A percentile compares a stretch with the other conserved stretches of the same genome.
Evolutionary conservation across 2,797 vertebrate genomes (phyloP).

Genomic region (Anomalospiza imberbis): DNA sequence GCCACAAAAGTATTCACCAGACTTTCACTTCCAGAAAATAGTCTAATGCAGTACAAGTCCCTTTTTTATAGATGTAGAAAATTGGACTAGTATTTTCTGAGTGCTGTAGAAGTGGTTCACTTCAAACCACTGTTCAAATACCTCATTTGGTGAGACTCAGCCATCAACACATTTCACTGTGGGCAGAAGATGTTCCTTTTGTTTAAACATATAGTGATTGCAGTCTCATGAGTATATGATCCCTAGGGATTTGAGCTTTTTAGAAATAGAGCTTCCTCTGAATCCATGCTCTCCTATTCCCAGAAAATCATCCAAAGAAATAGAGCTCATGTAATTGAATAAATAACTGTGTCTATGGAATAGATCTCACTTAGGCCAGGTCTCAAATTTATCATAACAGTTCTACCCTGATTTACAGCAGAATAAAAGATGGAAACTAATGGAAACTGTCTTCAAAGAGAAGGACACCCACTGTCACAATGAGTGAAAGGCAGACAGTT

Average conservation of each 20-base stretch:
- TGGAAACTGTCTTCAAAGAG: not conserved
- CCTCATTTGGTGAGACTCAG: not conserved
- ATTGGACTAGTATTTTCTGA: not conserved
- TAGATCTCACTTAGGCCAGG: not conserved
- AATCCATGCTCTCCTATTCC: conserved; percentile 34
- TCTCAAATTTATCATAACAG: conserved; percentile 29
- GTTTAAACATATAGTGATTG: not conserved
- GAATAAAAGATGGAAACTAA: not conserved
- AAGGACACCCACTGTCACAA: not conserved
- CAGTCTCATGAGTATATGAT: conserved; percentile 22
- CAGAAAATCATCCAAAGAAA: conserved; percentile 40
- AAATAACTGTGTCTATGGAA: conserved; percentile 27
- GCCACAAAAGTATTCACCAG: not conserved
- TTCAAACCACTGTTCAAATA: not conserved
- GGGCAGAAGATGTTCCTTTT: conserved; percentile 3
- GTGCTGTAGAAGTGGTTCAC: not conserved
- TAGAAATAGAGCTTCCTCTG: conserved; percentile 21
- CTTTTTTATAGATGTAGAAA: not conserved
- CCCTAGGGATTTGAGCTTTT: conserved; percentile 27
- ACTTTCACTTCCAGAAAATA: conserved; percentile 8
- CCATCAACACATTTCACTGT: not conserved
- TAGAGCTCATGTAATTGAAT: conserved; percentile 30
- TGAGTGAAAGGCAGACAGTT: not conserved
- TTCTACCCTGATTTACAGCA: not conserved
- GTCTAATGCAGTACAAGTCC: not conserved